Evolutionary conservation across 64 coral and sea anemone species (phyloP).

Genomic region (Anthopleura sola): DNA sequence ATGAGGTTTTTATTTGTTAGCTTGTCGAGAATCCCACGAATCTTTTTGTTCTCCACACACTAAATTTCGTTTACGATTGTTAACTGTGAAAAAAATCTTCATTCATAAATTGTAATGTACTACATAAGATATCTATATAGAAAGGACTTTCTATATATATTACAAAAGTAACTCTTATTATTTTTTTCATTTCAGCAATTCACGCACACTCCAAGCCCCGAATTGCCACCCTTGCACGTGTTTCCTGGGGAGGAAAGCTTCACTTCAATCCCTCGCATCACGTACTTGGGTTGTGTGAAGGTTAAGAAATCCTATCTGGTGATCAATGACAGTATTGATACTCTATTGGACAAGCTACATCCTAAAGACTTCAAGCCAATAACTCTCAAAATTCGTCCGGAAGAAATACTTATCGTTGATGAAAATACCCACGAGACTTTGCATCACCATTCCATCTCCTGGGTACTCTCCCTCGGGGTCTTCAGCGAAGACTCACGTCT

Average conservation of each 20-base stretch:
- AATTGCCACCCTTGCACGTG: constrained; percentile 30
- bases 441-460: constrained; percentile 57
- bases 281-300: constrained; percentile 75
- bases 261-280: constrained; percentile 53
- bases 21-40: no score
- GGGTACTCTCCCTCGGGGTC: constrained; percentile 88
- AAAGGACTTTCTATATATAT: neutral
- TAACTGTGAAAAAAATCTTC: no score
- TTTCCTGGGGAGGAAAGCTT: constrained; percentile 34
- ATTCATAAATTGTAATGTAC: no score
- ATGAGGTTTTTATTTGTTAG: no score
- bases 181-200: constrained; percentile 32
- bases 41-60: no score
- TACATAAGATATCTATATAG: no score
- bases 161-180: neutral
- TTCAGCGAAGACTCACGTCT: constrained; percentile 80
- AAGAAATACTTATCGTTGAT: constrained; percentile 65
- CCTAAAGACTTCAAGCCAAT: constrained; percentile 74
- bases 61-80: no score
- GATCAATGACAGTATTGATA: constrained; percentile 81
- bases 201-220: constrained; percentile 43
- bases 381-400: constrained; percentile 52
- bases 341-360: constrained; percentile 57
- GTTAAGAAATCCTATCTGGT: constrained; percentile 78
- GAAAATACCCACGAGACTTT: constrained; percentile 18